Conservation (phyloP, 2,797 vertebrate species). For the Coendou prehensilis region DNA sequence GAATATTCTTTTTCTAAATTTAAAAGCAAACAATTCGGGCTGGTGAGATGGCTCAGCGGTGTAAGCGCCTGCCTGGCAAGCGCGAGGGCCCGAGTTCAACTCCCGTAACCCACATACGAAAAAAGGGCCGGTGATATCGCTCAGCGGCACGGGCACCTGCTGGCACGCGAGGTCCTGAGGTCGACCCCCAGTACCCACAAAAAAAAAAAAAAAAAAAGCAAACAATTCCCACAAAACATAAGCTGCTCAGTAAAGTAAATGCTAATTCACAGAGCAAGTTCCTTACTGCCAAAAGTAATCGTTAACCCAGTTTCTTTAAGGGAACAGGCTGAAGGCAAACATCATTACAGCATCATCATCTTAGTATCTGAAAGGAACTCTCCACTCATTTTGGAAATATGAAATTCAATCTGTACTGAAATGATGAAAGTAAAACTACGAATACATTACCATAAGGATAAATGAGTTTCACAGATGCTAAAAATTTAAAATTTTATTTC, state of each 20-base stretch:
- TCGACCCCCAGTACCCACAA: no score
- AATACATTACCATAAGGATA: constrained; percentile 20
- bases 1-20: background rate
- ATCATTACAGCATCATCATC: background rate
- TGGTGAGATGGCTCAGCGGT: no score
- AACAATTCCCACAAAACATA: background rate
- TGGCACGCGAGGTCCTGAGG: no score
- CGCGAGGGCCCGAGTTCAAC: no score
- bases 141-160: no score
- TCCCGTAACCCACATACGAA: no score
- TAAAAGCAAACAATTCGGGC: background rate
- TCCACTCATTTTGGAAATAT: constrained; percentile 49
- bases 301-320: background rate
- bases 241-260: constrained; percentile 22
- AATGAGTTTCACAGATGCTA: constrained; percentile 19
- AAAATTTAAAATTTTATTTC: constrained; percentile 29
- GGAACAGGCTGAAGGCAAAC: background rate
- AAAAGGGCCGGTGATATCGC: no score
- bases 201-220: no score
- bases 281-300: constrained; percentile 18
- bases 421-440: constrained; percentile 47
- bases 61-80: no score
- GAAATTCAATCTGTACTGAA: constrained; percentile 27
- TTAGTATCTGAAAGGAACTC: constrained; percentile 2
- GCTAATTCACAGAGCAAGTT: constrained; percentile 13